Evolutionary conservation across 2,888 invertebrate species (phyloP).

Genomic region (Tetanocera ferruginea): DNA sequence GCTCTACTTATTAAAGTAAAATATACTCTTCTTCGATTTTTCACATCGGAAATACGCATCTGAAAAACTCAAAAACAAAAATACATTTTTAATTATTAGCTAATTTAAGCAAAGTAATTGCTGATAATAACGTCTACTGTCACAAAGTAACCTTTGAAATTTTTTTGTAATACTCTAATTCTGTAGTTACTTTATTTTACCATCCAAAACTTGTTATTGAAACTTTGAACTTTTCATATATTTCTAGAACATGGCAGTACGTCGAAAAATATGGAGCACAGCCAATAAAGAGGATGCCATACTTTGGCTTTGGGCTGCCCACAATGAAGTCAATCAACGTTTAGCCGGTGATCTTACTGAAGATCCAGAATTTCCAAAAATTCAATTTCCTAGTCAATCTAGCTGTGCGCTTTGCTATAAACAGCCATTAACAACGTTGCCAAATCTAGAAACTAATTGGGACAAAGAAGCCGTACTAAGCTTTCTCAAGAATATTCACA

Average conservation of each 20-base stretch:
- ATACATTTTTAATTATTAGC: too few species aligned
- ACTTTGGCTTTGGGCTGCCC: slow-evolving; percentile 94
- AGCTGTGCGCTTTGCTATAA: slow-evolving; percentile 79
- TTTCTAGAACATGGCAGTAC: slow-evolving; percentile 79
- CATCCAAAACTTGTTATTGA: too few species aligned
- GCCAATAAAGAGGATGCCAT: slow-evolving; percentile 81
- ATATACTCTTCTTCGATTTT: too few species aligned
- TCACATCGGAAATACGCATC: too few species aligned
- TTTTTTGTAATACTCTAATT: too few species aligned
- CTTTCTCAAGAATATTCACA: slow-evolving; percentile 66
- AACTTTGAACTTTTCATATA: neutral
- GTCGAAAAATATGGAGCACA: slow-evolving; percentile 79
- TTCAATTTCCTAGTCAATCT: slow-evolving; percentile 83
- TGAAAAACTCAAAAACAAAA: too few species aligned
- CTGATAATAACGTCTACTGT: too few species aligned
- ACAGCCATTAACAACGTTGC: slow-evolving; percentile 36
- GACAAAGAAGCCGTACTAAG: slow-evolving; percentile 62
- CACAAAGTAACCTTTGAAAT: too few species aligned
- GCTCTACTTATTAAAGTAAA: too few species aligned
- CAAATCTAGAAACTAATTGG: slow-evolving; percentile 58
- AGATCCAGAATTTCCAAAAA: slow-evolving; percentile 90
- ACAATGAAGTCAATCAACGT: slow-evolving; percentile 92
- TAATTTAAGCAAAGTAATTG: too few species aligned
- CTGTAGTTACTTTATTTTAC: too few species aligned
- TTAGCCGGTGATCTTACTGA: slow-evolving; percentile 89